Conservation (phyloP, 2,888 invertebrate species). For the Phengaris alcon region DNA sequence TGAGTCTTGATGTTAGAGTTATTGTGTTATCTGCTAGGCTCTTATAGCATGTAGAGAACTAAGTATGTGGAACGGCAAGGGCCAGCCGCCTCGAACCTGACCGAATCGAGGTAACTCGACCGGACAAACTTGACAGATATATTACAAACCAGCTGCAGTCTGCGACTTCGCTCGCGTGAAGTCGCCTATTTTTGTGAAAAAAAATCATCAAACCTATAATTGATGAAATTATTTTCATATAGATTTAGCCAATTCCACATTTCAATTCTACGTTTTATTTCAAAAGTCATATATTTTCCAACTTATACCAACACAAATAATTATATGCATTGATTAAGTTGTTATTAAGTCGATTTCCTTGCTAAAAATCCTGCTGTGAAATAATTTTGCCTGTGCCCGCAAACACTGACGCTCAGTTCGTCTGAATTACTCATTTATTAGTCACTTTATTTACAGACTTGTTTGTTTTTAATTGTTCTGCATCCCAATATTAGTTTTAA, state of each 20-base stretch:
- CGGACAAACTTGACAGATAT: slow-evolving; percentile 69
- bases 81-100: slow-evolving; percentile 68
- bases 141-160: slow-evolving; percentile 47
- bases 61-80: slow-evolving; percentile 68
- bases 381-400: slow-evolving; percentile 43
- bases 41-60: slow-evolving; percentile 30
- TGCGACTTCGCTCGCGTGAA: neutral
- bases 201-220: too few relatives aligned
- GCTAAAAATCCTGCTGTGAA: slow-evolving; percentile 13
- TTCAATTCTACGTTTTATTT: neutral
- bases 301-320: neutral
- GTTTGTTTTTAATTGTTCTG: slow-evolving; percentile 68
- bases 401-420: slow-evolving; percentile 57
- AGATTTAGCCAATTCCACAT: too few relatives aligned
- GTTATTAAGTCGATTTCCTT: slow-evolving; percentile 31
- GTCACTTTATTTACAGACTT: slow-evolving; percentile 59
- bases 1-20: slow-evolving; percentile 23
- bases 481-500: slow-evolving; percentile 44
- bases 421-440: slow-evolving; percentile 74
- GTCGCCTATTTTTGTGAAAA: neutral
- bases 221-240: too few relatives aligned
- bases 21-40: slow-evolving; percentile 23
- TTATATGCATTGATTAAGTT: neutral
- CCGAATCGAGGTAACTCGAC: slow-evolving; percentile 75
- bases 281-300: neutral